Percentiles rank a stretch among this genome's conserved stretches.
Conservation (phyloP, 2,888 invertebrate species). For the Stenchaetothrips biformis region DNA sequence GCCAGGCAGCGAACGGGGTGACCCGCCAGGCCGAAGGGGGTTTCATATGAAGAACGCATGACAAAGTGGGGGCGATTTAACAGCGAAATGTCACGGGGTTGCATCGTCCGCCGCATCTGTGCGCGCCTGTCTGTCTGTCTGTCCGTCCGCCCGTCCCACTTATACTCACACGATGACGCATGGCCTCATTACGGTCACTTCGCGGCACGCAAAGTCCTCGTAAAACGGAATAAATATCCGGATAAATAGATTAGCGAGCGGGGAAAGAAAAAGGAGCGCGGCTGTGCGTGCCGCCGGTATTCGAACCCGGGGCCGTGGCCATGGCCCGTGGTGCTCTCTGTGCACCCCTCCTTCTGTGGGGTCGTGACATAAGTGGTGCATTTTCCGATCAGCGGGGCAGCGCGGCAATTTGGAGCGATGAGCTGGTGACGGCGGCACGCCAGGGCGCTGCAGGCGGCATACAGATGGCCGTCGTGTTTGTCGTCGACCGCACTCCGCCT, state of each 20-base stretch:
- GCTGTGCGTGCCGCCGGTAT: not conserved
- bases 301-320: not conserved
- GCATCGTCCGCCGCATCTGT: not conserved
- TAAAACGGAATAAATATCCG: conserved; percentile 20
- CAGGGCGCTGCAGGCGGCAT: not conserved
- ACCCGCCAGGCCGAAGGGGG: too few species aligned
- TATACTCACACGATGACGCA: not conserved
- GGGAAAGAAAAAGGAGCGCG: not conserved
- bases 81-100: too few species aligned
- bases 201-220: conserved; percentile 5
- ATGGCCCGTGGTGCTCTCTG: not conserved
- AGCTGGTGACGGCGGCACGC: not conserved
- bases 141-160: not conserved
- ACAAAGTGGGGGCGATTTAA: too few species aligned
- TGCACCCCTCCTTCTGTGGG: not conserved
- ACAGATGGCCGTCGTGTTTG: not conserved
- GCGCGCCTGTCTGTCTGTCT: not conserved
- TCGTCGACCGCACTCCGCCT: too few species aligned
- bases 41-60: too few species aligned
- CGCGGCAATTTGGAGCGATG: not conserved
- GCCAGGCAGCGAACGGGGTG: too few species aligned
- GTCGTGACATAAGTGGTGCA: not conserved
- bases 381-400: not conserved
- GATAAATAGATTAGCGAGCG: conserved; percentile 16
- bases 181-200: conserved; percentile 12